Base-by-base conservation (phyloP, 1,140 invertebrate species). In the Augochlora pura region DNA sequence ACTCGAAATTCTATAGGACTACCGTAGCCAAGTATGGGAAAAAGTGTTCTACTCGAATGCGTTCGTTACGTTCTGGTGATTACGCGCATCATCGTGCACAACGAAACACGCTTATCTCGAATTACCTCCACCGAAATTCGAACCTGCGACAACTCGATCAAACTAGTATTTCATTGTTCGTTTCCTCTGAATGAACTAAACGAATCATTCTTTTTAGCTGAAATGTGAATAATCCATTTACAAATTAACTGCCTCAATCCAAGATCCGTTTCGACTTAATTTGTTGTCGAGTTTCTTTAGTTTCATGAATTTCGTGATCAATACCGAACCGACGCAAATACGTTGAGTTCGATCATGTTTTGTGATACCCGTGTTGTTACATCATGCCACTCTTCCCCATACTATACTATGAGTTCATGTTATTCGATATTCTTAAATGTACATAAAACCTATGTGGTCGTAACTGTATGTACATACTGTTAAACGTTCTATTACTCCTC, bases 381-480 rank as follows among this genome's bases (percentile, higher is more conserved):
- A 73, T 80, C 73, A 69, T 42, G 67, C 57, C 77, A 84, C 70
- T 83, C 84, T 89, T 89, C 75, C 88, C 82, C 85, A 88, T 88
- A 88, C 85, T 87, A 78, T 88, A 86, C 74, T 82, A 85, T 79
- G 57, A 83, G 76, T 82, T 87, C 62, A 46, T 72, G 68, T 87
- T 87, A 82, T 84, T 86, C 79, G 52, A 86, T 83, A 86, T 81
- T 80, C 78, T 89, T 90, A 89, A 91, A 84, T 92, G 91, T 92
- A 91, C 88, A 91, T 92, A 91, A 88, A 80, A 81, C 83, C 77
- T 83, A 90, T 88, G 86, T 82, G 83, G 72, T 85, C 82, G 83
- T 89, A 87, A 90, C 89, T 90, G 88, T 91, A 89, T 90, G 87
- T 91, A 90, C 87, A 90, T 91, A 90, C 84, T 88, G 86, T 90